Base-by-base conservation (phyloP, 2,113 vertebrate species). In the Solea solea region DNA sequence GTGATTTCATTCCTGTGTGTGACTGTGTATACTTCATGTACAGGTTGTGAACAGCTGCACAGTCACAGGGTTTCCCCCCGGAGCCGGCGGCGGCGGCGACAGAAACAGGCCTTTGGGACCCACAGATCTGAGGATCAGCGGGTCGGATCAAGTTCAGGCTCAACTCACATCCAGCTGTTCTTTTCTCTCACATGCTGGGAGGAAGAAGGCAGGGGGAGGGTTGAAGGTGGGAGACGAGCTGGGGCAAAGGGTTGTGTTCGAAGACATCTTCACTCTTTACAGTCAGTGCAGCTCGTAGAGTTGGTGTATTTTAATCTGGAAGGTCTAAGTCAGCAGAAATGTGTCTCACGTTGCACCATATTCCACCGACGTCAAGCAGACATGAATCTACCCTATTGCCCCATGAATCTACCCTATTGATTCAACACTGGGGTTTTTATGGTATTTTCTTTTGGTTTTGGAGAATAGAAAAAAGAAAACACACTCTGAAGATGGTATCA, bases 81-180 rank as follows among this genome's bases (percentile, higher is more conserved):
- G 70, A 28, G 75, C 39, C 46, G 3, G 52, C 64, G 49, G 5
- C 42, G 42, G 64, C 76, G 64, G 87, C 52, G 72, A 84, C 76
- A 81, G 79, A 82, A 79, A 86, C 70, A 63, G 83, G 71, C 87
- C 88, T 80, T 63, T 65, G 80, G 75, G 89, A 89, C 80, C 84
- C 9, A 64, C 83, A 84, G 90, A 78, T 88, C 76, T 12, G 62
- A 78, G 63, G 34, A 34, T 34, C 34, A 34, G 34, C 34, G 34
- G 34, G 34, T 34, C 72, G 50, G 89, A 84, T 90, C 78, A 28
- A 72, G 74, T 89, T 91, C 88, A 73, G 76, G 54, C 81, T 87
- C 79, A 51, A 57, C 74, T 73, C 81, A 76, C 69, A 78, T 85
- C 87, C 92, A 93, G 92, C 92, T 93, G 91, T 92, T 92, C 83